Percentiles rank a stretch among this genome's conserved stretches.
Conservation (phyloP, 2,797 vertebrate genomes). For the Peromyscus nudipes region DNA sequence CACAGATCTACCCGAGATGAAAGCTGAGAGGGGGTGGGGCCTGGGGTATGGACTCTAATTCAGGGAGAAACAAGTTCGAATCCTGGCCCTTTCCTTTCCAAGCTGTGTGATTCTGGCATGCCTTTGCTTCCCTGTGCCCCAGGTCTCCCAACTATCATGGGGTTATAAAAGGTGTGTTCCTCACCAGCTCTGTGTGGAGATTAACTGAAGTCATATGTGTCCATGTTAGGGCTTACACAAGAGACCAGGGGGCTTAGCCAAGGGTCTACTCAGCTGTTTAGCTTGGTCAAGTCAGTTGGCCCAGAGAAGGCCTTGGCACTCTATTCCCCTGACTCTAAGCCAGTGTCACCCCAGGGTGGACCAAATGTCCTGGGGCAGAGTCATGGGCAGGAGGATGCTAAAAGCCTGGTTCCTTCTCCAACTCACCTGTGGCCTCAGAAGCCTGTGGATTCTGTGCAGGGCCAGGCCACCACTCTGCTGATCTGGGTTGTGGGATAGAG, state of each 20-base stretch:
- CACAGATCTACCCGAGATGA: not conserved
- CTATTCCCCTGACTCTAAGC: not conserved
- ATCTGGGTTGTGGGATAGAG: conserved; percentile 90
- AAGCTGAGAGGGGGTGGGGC: not conserved
- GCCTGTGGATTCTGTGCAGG: rapidly evolving
- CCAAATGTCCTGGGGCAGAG: not conserved
- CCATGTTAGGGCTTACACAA: not conserved
- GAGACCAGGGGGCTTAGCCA: not conserved
- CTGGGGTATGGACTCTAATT: not conserved
- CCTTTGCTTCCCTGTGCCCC: not conserved
- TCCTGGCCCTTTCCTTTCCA: rapidly evolving
- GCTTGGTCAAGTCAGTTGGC: not conserved
- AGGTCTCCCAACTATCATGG: not conserved
- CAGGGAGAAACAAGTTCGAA: rapidly evolving
- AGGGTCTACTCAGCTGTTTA: not conserved
- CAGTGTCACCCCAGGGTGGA: not conserved
- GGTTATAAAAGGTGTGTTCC: not conserved
- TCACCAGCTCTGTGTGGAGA: rapidly evolving
- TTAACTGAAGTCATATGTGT: not conserved
- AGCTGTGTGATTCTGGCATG: not conserved
- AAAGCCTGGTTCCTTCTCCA: rapidly evolving
- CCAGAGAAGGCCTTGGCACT: not conserved
- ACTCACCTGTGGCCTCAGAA: conserved; percentile 67
- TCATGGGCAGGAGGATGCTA: not conserved
- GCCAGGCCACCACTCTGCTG: conserved; percentile 79